Base-by-base conservation (phyloP, 2,113 vertebrate genomes). In the Perognathus longimembris region DNA sequence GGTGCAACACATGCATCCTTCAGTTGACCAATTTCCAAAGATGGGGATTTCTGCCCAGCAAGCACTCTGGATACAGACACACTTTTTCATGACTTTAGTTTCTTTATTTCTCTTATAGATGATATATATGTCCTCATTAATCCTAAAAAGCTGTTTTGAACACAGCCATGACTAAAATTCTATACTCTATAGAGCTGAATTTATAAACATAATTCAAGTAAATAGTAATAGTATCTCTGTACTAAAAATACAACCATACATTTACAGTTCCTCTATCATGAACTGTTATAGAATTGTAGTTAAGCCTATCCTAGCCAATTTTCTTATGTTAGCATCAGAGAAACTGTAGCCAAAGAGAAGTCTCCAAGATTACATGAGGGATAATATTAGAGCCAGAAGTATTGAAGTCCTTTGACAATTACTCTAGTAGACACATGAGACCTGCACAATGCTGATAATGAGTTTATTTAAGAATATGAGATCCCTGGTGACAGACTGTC, bases 101-200 rank as follows among this genome's bases (percentile, higher is more conserved):
- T 57, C 21, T 86, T 81, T 75, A 50, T 34, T 42, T 86, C 61
- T 82, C 74, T 88, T 45, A 54, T 77, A 70, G 17, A 38, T 54
- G 14, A 81, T 45, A 4, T 15, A n/a, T 15, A 17, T 76, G 17
- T 63, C 40, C 17, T 18, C 36, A 83, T 79, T 36, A 34, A 36
- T 79, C 80, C 42, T 22, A 67, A 74, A 42, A 80, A 87, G 9
- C 74, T 42, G 14, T 61, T 89, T 89, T 17, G 85, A 82, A 11
- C 50, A 71, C 17, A 45, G 71, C 34, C 38, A 24, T 18, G 30
- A 24, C 70, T 63, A 7, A 89, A 69, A 93, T 91, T 89, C 34
- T 64, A 61, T 66, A 61, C 17, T 82, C 8, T n/a, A 88, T 82
- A 75, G 50, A 80, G 88, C 54, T 1, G 40, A 94, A 93, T 26